These are phyloP conservation scores for Xestia rhomboidea DNA, from an alignment of 2,888 invertebrate genomes.

Conservation along the genomic window DNA sequence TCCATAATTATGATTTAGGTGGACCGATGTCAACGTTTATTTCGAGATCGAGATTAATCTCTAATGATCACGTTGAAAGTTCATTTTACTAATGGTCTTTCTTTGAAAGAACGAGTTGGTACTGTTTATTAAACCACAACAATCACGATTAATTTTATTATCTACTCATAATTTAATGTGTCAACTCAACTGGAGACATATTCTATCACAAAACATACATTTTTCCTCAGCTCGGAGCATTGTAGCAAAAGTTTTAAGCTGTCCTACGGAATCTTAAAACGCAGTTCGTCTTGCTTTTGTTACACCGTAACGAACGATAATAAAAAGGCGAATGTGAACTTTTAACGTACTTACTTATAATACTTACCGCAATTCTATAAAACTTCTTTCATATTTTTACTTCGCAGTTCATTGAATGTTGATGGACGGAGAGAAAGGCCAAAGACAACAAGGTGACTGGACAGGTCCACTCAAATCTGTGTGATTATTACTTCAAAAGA, in stretches of 20 bases:
- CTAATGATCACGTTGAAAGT: background rate
- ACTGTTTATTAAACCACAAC: background rate
- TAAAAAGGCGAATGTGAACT: background rate
- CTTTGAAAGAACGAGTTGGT: background rate
- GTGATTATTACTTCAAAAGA: too few relatives aligned
- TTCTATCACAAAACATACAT: slow-evolving; percentile 58
- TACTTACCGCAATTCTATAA: background rate
- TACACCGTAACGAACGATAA: slow-evolving; percentile 49
- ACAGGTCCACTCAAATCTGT: too few relatives aligned
- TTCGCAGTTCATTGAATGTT: background rate
- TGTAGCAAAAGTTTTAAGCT: slow-evolving; percentile 69
- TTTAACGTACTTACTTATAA: background rate
- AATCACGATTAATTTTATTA: background rate
- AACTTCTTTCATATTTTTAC: background rate
- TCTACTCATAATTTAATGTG: background rate
- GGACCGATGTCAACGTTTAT: too few relatives aligned
- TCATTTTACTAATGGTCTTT: background rate
- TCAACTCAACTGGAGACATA: slow-evolving; percentile 41
- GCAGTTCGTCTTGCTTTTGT: slow-evolving; percentile 57
- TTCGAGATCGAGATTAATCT: too few relatives aligned
- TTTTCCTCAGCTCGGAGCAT: slow-evolving; percentile 61
- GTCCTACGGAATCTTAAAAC: slow-evolving; percentile 61
- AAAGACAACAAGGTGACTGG: too few relatives aligned
- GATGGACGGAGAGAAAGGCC: background rate
- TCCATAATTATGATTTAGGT: too few relatives aligned